Percentiles rank a stretch among this genome's conserved stretches.
Conservation (phyloP, 2,888 invertebrate species). For the Philhelius pedissequus region DNA sequence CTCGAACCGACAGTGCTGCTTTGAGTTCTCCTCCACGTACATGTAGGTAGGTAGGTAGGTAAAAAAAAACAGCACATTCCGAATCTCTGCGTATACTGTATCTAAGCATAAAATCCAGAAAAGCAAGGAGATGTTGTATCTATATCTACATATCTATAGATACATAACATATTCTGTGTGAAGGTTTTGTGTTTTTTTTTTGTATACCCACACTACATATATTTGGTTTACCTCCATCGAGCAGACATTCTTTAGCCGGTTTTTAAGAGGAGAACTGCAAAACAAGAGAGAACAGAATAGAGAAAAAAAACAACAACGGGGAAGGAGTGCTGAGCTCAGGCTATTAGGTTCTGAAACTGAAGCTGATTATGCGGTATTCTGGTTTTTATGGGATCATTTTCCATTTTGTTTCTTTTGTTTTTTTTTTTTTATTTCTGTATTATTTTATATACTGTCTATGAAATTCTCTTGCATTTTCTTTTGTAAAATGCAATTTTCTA, state of each 20-base stretch:
- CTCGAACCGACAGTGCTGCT: not conserved
- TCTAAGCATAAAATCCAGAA: slow-evolving; percentile 56
- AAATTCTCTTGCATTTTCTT: slow-evolving; percentile 29
- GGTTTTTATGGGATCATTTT: slow-evolving; percentile 65
- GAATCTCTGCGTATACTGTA: slow-evolving; percentile 28
- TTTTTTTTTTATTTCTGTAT: not conserved
- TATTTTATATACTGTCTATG: slow-evolving; percentile 31
- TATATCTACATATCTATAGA: not conserved
- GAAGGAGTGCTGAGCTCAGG: slow-evolving; percentile 38
- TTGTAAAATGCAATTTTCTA: slow-evolving; percentile 51
- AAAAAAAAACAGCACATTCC: slow-evolving; percentile 21
- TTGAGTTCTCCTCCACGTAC: slow-evolving; percentile 24
- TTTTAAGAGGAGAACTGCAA: slow-evolving; percentile 25
- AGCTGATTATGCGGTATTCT: slow-evolving; percentile 67
- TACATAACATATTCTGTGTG: not conserved
- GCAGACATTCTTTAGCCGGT: slow-evolving; percentile 56
- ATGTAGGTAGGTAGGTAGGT: too few relatives aligned
- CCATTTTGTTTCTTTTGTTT: slow-evolving; percentile 23
- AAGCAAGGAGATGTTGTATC: slow-evolving; percentile 32
- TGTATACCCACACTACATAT: too few relatives aligned
- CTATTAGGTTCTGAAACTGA: slow-evolving; percentile 63
- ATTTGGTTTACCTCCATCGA: slow-evolving; percentile 31
- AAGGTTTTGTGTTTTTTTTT: not conserved
- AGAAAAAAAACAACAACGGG: slow-evolving; percentile 37
- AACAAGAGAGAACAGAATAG: not conserved